Percentiles rank a stretch among this genome's conserved stretches.
Conservation (phyloP, 2,797 vertebrate genomes). For the Emys orbicularis region DNA sequence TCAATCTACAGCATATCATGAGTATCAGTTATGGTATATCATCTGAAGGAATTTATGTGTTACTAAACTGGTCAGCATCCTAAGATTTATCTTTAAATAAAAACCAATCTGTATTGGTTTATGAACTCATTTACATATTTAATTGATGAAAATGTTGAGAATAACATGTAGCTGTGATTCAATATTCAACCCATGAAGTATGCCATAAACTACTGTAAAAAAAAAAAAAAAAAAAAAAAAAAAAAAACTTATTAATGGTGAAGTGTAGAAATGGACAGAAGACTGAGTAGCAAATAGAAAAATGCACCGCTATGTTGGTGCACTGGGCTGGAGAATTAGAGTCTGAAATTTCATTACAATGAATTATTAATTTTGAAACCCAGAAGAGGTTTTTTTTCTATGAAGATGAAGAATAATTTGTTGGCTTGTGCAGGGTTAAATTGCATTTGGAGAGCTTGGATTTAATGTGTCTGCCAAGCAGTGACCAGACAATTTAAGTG, state of each 20-base stretch:
- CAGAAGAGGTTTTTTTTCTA: not conserved
- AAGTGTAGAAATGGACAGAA: not conserved
- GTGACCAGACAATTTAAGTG: not conserved
- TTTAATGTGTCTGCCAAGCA: not conserved
- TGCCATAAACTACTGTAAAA: not conserved
- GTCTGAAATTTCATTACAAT: not conserved
- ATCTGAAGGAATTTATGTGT: not conserved
- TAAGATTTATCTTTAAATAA: slow-evolving; percentile 5
- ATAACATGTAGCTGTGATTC: not conserved
- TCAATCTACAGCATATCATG: not conserved
- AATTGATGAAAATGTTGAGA: not conserved
- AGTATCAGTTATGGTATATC: not conserved
- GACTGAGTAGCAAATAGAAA: not conserved
- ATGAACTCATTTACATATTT: not conserved
- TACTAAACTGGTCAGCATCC: not conserved
- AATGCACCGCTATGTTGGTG: not conserved
- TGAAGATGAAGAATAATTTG: slow-evolving; percentile 6
- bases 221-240: not conserved
- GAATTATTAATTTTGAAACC: not conserved
- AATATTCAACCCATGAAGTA: not conserved
- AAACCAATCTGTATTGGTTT: not conserved
- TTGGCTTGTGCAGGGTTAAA: slow-evolving; percentile 11
- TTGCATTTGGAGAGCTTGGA: not conserved
- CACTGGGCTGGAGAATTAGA: not conserved
- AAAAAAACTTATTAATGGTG: not conserved